Base-by-base conservation (phyloP, 2,113 vertebrate genomes). In the Gila orcuttii region DNA sequence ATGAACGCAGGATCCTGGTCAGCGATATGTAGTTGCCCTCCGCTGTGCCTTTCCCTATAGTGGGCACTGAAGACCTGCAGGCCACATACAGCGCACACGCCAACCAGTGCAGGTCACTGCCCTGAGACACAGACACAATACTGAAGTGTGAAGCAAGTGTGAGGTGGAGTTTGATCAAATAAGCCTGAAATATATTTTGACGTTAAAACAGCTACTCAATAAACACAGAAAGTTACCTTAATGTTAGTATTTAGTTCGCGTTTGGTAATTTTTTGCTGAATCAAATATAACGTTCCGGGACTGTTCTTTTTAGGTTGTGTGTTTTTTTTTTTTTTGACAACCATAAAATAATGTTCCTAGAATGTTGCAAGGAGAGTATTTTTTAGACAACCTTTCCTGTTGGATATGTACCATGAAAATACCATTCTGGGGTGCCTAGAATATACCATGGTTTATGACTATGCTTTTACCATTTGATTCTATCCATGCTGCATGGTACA, bases 1-100 rank as follows among this genome's bases (percentile, higher is more conserved):
- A 96, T 85, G 95, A 96, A 69, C 95, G 95, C 31, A 99, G 92
- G 90, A 99, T 98, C 83, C 95, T 93, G 82, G 96, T 99, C 89
- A 99, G 94, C 33, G 98, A 99, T 0, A 99, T 97, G 1, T 96
- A 98, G 91, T 98, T 99, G 60, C 98, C 97, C 92, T 99, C 97
- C 0, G 92, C 90, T 3, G 96, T 97, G 17, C 97, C 97, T 91
- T 94, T 96, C 82, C 96, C 95, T 81, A 98, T 96, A 3, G 97
- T 97, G 2, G 97, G 97, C 81, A 98, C 86, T 0, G 96, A 93
- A 77, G 97, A 97, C 89, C 98, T 96, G 88, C 97, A 99, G 85
- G 98, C 96, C 91, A 98, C 97, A 6, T 98, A 99, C 78, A 99
- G 93, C 76, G 97, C 95, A 91, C 98, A 99, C 0, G 97, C 97